Evolutionary conservation across 1,140 invertebrate genomes (phyloP).

Genomic region (Ericerus pela): DNA sequence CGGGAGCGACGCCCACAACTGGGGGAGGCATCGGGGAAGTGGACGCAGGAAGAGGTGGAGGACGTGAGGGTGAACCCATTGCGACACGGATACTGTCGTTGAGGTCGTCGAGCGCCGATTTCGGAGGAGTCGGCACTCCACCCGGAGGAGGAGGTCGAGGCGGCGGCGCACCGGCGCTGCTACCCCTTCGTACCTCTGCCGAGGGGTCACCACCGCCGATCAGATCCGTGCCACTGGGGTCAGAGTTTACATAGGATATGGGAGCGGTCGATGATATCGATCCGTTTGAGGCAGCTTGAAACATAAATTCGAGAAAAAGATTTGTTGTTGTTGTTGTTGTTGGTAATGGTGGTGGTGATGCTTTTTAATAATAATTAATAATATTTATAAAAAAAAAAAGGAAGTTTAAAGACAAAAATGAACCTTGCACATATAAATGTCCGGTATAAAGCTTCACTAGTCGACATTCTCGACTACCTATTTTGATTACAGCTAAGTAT

Average conservation of each 20-base stretch:
- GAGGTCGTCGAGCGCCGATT: slow-evolving; percentile 52
- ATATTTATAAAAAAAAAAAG: too few species aligned
- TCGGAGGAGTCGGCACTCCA: slow-evolving; percentile 34
- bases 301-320: too few species aligned
- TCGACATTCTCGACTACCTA: too few species aligned
- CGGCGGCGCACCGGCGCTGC: slow-evolving; percentile 33
- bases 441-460: too few species aligned
- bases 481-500: too few species aligned
- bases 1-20: slow-evolving; percentile 14
- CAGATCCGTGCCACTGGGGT: not conserved
- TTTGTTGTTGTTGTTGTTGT: too few species aligned
- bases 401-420: too few species aligned
- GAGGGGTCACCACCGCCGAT: slow-evolving; percentile 30
- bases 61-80: slow-evolving; percentile 39
- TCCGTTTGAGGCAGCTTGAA: slow-evolving; percentile 27
- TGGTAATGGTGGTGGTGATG: too few species aligned
- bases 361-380: not conserved
- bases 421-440: too few species aligned
- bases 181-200: slow-evolving; percentile 18
- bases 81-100: slow-evolving; percentile 52
- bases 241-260: slow-evolving; percentile 8
- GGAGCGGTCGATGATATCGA: slow-evolving; percentile 22
- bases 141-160: slow-evolving; percentile 32
- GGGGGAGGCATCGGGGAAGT: slow-evolving; percentile 4
- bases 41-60: slow-evolving; percentile 18